phyloP scores from a whole-genome alignment of 2,888 invertebrate species.

The Synergus itoensis region DNA sequence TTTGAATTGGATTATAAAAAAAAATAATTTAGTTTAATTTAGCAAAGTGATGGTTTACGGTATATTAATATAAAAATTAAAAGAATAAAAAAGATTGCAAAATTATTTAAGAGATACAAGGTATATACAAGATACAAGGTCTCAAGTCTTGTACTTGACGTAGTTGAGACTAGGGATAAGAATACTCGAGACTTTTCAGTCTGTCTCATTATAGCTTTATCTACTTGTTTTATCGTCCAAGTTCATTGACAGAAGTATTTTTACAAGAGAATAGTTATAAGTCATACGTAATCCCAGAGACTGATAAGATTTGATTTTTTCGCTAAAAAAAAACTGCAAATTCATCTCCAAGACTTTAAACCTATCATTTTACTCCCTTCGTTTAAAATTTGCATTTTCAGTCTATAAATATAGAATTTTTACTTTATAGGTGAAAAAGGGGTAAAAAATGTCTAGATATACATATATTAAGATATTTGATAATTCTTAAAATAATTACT shows the following conservation, averaged over 20 bases:
- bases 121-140: not conserved
- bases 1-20: no score
- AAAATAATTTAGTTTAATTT: not conserved
- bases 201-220: slow-evolving; percentile 18
- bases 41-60: not conserved
- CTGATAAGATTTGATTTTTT: not conserved
- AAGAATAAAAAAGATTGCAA: not conserved
- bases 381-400: not conserved
- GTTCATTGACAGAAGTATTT: slow-evolving; percentile 30
- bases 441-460: no score
- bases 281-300: not conserved
- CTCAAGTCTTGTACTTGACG: not conserved
- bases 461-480: no score
- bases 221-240: slow-evolving; percentile 26
- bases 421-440: not conserved
- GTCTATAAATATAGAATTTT: not conserved
- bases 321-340: not conserved
- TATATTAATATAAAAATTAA: not conserved
- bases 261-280: not conserved
- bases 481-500: slow-evolving; percentile 69
- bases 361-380: not conserved
- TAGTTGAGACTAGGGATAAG: slow-evolving; percentile 17
- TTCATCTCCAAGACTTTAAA: not conserved
- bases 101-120: not conserved
- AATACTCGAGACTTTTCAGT: slow-evolving; percentile 25